Percentiles rank a stretch among this genome's conserved stretches.
Conservation (phyloP, 2,888 invertebrate species). For the Clivina fossor region DNA sequence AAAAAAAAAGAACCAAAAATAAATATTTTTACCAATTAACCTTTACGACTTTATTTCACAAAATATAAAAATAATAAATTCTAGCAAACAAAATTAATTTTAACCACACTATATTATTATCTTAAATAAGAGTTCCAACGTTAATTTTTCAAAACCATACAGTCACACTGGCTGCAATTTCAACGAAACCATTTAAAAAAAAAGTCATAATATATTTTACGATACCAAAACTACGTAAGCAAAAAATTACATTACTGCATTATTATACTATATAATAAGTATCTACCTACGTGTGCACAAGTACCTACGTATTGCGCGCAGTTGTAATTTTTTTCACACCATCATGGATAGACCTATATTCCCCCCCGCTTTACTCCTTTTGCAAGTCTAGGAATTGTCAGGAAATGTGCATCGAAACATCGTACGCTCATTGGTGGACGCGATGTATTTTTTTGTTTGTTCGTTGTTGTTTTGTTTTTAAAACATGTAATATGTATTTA, state of each 20-base stretch:
- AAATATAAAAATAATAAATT: too few relatives aligned
- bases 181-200: not conserved
- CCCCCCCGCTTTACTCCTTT: not conserved
- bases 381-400: not conserved
- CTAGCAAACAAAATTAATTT: too few relatives aligned
- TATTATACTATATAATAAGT: not conserved
- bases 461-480: not conserved
- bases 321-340: not conserved
- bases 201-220: not conserved
- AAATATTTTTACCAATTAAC: too few relatives aligned
- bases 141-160: too few relatives aligned
- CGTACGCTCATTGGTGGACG: slow-evolving; percentile 13
- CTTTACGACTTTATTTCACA: too few relatives aligned
- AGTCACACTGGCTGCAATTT: not conserved
- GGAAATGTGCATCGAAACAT: not conserved
- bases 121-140: too few relatives aligned
- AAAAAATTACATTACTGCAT: not conserved
- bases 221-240: not conserved
- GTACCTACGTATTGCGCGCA: too few relatives aligned
- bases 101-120: too few relatives aligned
- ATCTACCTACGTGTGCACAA: too few relatives aligned
- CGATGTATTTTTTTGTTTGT: slow-evolving; percentile 20
- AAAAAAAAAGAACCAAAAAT: too few relatives aligned
- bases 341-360: not conserved
- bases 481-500: slow-evolving; percentile 30